Evolutionary conservation across 2,113 vertebrate genomes (phyloP).

Genomic region (Pygoscelis antarcticus): DNA sequence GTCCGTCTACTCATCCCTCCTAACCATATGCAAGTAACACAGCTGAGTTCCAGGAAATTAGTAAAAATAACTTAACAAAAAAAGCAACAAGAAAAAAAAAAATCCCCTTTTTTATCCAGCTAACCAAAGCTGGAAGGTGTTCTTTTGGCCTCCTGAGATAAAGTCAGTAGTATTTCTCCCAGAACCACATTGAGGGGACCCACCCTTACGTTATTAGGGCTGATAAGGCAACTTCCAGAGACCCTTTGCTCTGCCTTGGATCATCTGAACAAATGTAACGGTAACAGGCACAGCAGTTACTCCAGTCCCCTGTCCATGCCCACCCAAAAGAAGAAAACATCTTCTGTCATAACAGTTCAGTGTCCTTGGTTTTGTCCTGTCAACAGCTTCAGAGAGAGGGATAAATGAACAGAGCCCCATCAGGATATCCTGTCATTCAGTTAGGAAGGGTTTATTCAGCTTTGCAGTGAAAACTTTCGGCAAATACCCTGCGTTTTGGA

Average conservation of each 20-base stretch:
- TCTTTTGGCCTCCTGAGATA: background rate
- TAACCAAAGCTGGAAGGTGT: background rate
- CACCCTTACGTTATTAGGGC: background rate
- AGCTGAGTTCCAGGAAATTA: background rate
- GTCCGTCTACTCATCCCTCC: background rate
- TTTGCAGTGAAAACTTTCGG: background rate
- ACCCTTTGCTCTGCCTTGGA: background rate
- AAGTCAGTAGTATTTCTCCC: background rate
- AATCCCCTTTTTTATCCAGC: background rate
- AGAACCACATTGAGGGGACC: background rate
- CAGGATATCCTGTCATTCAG: slow-evolving; percentile 80
- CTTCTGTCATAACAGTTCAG: background rate
- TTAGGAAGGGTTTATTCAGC: slow-evolving; percentile 50
- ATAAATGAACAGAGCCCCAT: background rate
- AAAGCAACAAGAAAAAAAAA: background rate
- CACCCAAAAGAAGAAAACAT: background rate
- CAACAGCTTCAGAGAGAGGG: slow-evolving; percentile 39
- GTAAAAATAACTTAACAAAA: background rate
- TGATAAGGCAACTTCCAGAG: background rate
- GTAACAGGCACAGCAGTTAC: background rate
- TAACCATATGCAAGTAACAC: background rate
- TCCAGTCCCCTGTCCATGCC: background rate
- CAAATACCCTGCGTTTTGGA: background rate
- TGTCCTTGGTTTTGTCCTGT: slow-evolving; percentile 23
- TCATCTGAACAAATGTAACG: background rate